Percentiles rank a stretch among this genome's conserved stretches.
phyloP scores from a whole-genome alignment of 2,888 invertebrate species.

The Phaonia tiefii region DNA sequence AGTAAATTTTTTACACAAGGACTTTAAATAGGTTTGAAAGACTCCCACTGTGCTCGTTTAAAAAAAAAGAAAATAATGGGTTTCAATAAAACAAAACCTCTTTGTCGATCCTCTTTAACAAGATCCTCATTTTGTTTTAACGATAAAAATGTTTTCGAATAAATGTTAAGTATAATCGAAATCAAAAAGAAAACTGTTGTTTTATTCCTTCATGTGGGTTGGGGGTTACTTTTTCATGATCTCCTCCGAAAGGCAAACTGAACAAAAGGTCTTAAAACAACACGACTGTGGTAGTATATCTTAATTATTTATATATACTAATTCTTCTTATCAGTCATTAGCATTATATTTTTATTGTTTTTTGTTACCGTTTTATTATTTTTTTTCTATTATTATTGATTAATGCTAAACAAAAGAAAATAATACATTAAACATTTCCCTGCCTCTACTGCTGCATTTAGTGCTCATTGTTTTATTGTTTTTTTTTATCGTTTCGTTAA shows the following conservation, averaged over 20 bases:
- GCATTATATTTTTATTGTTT: conserved; percentile 26
- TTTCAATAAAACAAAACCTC: too few relatives aligned
- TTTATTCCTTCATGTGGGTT: conserved; percentile 51
- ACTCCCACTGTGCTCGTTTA: too few relatives aligned
- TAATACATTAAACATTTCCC: conserved; percentile 30
- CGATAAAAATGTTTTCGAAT: conserved; percentile 59
- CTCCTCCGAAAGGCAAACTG: background rate
- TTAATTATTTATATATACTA: background rate
- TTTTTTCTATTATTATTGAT: conserved; percentile 20
- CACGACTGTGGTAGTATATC: background rate
- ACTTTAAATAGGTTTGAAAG: too few relatives aligned
- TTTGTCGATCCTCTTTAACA: too few relatives aligned
- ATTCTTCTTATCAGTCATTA: conserved; percentile 49
- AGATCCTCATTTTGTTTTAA: conserved; percentile 35
- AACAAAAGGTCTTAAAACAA: background rate
- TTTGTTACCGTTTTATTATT: conserved; percentile 4
- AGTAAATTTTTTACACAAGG: too few relatives aligned
- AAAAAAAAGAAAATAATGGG: too few relatives aligned
- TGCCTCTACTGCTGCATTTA: conserved; percentile 55
- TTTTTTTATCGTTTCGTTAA: background rate
- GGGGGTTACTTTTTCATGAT: background rate
- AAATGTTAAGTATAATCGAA: conserved; percentile 54
- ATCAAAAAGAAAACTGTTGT: conserved; percentile 58
- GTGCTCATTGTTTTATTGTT: conserved; percentile 52
- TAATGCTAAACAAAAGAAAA: conserved; percentile 1